Evolutionary conservation across 2,797 vertebrate species (phyloP), one percentile per base, ranked within the genome.

Genomic region (Alosa sapidissima): DNA sequence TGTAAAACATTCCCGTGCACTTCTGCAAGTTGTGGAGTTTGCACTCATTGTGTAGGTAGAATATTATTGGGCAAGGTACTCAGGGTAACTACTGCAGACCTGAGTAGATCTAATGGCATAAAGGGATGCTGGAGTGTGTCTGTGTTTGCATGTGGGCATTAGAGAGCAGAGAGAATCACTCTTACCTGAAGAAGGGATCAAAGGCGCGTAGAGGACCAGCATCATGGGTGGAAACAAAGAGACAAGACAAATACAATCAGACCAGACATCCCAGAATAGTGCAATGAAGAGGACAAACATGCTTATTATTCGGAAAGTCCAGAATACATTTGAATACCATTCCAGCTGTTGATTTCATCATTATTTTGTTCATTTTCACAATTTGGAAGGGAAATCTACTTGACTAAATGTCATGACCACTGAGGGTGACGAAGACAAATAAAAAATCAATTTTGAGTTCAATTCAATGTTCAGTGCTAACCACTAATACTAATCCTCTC

Each of bases 111-210:
- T 1, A 55, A 16, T 55, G 5, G 4, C 16, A 21, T 55, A 60
- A n/a, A 60, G 58, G 58, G n/a, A 7, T 55, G 11, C 51, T 13
- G 91, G 86, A 90, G 45, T 16, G 85, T 89, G 92, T 89, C 92
- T 93, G 91, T 89, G 93, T 94, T 93, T 94, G 93, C 92, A 94
- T 93, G 54, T 19, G n/a, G 4, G 1, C 68, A 72, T 33, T 0
- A 89, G 81, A 82, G 81, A 90, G 55, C 0, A 2, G 81, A 85
- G 36, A 28, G 84, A 51, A 87, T 87, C 86, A 55, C 49, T 91
- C 91, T 92, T 90, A 93, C 91, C 92, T 93, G 91, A 91, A 90
- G 0, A 84, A 90, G 36, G 87, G 62, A 88, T 89, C 88, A 89
- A 85, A 81, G 49, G 62, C 48, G 68, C 48, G 52, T 60, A 78